Evolutionary conservation across 2,888 invertebrate species (phyloP).

Genomic region (Brachyptera putata): DNA sequence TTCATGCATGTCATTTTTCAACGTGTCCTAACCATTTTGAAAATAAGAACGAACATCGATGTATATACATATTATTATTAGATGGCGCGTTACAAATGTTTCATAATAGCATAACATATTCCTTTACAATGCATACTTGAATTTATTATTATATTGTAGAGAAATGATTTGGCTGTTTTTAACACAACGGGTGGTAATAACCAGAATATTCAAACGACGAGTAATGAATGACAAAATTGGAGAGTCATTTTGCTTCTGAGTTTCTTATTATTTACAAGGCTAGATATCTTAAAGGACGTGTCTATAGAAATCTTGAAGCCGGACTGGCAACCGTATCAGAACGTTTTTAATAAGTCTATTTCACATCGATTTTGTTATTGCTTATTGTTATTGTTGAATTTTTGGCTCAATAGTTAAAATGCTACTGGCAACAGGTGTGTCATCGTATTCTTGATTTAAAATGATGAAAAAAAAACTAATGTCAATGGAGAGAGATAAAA

Average conservation of each 20-base stretch:
- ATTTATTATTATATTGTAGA: not conserved
- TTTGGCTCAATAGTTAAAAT: no score
- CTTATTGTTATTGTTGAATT: not conserved
- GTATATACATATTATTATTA: no score
- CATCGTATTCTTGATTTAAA: not conserved
- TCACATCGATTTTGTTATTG: not conserved
- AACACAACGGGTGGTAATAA: conserved; percentile 6
- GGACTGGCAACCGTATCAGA: conserved; percentile 14
- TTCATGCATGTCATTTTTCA: no score
- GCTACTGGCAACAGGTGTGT: conserved; percentile 9
- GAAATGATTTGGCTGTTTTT: conserved; percentile 3
- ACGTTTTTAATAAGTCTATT: conserved; percentile 11
- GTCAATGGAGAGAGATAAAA: conserved; percentile 7
- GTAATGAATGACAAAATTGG: conserved; percentile 2
- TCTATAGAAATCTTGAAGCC: not conserved
- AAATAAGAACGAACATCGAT: no score
- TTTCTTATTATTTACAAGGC: conserved; percentile 4
- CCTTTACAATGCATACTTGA: no score
- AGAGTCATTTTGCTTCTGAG: conserved; percentile 8
- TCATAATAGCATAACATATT: no score
- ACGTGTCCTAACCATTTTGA: no score
- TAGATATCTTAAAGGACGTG: not conserved
- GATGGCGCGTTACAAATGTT: no score
- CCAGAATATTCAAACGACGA: not conserved
- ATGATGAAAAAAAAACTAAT: not conserved